Base-by-base conservation (phyloP, 2,797 vertebrate genomes). In the Alcedo atthis region DNA sequence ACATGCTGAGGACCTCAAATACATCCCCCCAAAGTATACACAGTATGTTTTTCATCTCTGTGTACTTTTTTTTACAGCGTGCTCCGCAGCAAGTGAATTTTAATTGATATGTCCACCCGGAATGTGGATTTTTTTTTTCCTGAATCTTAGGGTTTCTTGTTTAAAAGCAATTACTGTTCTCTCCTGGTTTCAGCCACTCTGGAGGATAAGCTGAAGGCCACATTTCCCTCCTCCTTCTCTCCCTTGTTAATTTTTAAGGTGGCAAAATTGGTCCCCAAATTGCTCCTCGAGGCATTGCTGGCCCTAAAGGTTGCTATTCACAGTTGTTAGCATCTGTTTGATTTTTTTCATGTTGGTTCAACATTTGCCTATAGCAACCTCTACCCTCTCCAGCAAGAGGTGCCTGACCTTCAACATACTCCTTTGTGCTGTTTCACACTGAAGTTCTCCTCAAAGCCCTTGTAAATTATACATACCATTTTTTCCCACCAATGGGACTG, bases 241-340 rank as follows among this genome's bases (percentile, higher is more conserved):
- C 80, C 40, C 51, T 70, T 19, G 7, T 68, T 86, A 64, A 77
- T 87, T 84, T 88, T 77, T 68, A 83, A 92, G 66, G 89, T 89
- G 81, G 55, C 51, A 89, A 32, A 90, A 67, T 46, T 19, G 11
- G 37, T 81, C 70, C 30, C 33, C 40, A 59, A 2, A 42, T 6
- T 18, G 48, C 21, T 70, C 63, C 33, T 54, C 30, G 51, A 45
- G 68, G 51, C 68, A 66, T 20, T 2, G 0, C 68, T 86, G 76
- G 35, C 49, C 91, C 10, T 0, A 75, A 86, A 67, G 35, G 24
- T 81, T 91, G 32, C 81, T 58, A 92, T 96, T 94, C 92, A 92
- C 84, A 76, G 85, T 87, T 94, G 86, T 96, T 89, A 53, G 32
- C 76, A 71, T 82, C 74, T 7, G 3, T 66, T 87, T 94, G 68